Conservation (phyloP, 2,888 invertebrate genomes). For the Parnassius apollo region DNA sequence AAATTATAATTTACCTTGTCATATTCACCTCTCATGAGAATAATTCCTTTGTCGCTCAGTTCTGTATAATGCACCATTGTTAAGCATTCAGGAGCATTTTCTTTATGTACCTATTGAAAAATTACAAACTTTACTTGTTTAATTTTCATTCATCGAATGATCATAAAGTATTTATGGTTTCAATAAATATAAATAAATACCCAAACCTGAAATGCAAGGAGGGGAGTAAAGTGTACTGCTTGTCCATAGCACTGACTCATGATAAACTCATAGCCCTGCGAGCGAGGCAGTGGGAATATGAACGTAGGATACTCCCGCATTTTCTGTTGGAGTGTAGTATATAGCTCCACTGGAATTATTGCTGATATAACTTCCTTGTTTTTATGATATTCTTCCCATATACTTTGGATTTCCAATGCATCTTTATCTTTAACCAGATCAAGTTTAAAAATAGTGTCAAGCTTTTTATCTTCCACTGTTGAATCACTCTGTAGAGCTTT, state of each 20-base stretch:
- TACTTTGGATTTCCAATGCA: slow-evolving; percentile 85
- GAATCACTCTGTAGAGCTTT: slow-evolving; percentile 45
- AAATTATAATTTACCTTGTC: slow-evolving; percentile 78
- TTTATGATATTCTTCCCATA: slow-evolving; percentile 91
- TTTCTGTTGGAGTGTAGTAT: slow-evolving; percentile 78
- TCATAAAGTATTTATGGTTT: too few species aligned
- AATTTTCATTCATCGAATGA: too few species aligned
- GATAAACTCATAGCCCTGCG: slow-evolving; percentile 93
- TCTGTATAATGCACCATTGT: slow-evolving; percentile 90
- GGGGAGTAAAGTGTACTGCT: slow-evolving; percentile 90
- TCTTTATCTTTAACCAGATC: slow-evolving; percentile 87
- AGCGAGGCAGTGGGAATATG: slow-evolving; percentile 89
- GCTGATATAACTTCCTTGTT: slow-evolving; percentile 89
- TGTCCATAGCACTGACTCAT: slow-evolving; percentile 87
- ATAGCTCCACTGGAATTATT: slow-evolving; percentile 83
- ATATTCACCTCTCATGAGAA: slow-evolving; percentile 93
- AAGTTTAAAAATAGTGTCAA: slow-evolving; percentile 88
- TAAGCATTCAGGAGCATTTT: slow-evolving; percentile 93
- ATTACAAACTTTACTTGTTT: neutral
- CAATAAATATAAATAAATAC: slow-evolving; percentile 1
- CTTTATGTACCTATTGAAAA: slow-evolving; percentile 85
- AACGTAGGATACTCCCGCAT: slow-evolving; percentile 85
- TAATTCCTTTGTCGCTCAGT: slow-evolving; percentile 85
- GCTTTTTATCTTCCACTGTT: slow-evolving; percentile 62
- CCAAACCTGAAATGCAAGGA: slow-evolving; percentile 90